Evolutionary conservation across 2,113 vertebrate species (phyloP).

Genomic region (Smithornis capensis): DNA sequence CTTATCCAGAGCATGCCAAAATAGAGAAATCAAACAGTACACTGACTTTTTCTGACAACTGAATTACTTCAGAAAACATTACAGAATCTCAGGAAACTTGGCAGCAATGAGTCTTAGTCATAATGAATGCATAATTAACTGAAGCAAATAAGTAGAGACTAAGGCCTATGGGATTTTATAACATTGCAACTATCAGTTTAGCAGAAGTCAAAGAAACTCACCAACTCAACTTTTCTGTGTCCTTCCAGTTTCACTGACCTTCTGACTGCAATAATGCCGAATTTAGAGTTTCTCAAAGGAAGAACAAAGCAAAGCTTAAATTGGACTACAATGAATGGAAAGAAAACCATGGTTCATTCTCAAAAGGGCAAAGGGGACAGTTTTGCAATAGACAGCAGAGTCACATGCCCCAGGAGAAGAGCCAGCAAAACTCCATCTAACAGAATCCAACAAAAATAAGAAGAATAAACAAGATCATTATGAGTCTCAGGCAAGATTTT

Average conservation of each 20-base stretch:
- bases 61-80: neutral
- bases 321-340: neutral
- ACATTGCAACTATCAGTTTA: neutral
- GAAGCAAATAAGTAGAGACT: neutral
- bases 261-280: neutral
- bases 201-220: neutral
- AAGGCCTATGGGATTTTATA: conserved; percentile 4
- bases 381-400: neutral
- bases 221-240: neutral
- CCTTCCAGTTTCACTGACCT: neutral
- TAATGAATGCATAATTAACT: conserved; percentile 25
- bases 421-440: neutral
- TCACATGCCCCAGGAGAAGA: neutral
- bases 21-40: neutral
- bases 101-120: conserved; percentile 14
- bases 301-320: neutral
- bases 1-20: neutral
- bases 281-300: neutral
- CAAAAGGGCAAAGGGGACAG: neutral
- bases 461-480: neutral
- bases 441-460: neutral
- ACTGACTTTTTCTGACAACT: neutral
- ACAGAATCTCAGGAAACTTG: neutral
- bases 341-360: neutral
- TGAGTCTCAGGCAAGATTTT: neutral